These are phyloP conservation scores for Cydia splendana DNA, from an alignment of 1,140 invertebrate species.

Conservation along the genomic window DNA sequence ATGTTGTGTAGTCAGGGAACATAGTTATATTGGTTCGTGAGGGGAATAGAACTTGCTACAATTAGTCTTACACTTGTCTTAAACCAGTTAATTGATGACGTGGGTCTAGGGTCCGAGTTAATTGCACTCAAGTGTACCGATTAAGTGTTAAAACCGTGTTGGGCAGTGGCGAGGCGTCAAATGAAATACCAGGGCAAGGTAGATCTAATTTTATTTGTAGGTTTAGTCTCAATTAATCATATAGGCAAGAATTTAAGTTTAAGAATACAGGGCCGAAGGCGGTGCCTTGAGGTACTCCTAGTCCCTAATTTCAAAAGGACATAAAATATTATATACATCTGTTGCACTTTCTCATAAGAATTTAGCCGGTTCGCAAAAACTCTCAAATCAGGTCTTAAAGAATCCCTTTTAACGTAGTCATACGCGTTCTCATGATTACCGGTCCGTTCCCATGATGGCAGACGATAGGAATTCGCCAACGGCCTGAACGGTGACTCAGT, in stretches of 20 bases:
- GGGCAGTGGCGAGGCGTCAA: background rate
- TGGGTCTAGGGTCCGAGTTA: constrained; percentile 1
- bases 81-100: constrained; percentile 26
- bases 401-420: background rate
- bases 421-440: background rate
- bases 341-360: too few species aligned
- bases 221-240: background rate
- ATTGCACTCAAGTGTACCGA: background rate
- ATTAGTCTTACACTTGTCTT: constrained; percentile 26
- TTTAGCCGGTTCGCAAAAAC: too few species aligned
- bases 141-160: background rate
- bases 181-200: background rate
- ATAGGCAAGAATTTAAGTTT: background rate
- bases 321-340: too few species aligned
- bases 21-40: background rate
- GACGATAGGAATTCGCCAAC: constrained; percentile 4
- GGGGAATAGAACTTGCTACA: background rate
- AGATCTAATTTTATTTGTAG: background rate
- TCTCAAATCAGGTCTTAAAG: background rate
- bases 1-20: background rate
- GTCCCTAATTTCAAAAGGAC: background rate
- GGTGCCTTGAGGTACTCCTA: background rate
- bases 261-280: background rate
- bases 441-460: background rate
- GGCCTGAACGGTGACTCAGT: constrained; percentile 12